Percentiles rank a stretch among this genome's conserved stretches.
These are phyloP conservation scores for Aphidoletes aphidimyza DNA, from an alignment of 2,888 invertebrate genomes.

Conservation along the genomic window DNA sequence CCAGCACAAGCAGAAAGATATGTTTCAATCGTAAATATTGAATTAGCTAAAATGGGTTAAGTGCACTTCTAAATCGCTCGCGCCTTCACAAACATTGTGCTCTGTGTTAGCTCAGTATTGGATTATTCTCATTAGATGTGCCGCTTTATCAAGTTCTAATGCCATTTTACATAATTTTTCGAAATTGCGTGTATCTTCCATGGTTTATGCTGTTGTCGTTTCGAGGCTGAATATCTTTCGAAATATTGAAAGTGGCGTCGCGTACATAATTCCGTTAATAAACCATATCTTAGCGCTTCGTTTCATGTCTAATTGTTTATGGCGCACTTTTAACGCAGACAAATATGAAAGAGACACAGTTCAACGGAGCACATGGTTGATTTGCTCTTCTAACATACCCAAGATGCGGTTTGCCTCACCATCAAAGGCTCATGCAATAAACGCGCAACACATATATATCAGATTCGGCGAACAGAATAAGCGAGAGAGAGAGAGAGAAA, in stretches of 20 bases:
- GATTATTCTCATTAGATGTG: slow-evolving; percentile 49
- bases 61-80: slow-evolving; percentile 33
- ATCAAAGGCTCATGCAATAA: slow-evolving; percentile 26
- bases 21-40: slow-evolving; percentile 48
- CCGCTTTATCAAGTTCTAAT: slow-evolving; percentile 37
- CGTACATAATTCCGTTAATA: slow-evolving; percentile 35
- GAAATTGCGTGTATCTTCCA: background rate
- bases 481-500: background rate
- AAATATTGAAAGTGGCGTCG: background rate
- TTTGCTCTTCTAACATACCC: background rate
- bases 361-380: background rate
- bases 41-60: slow-evolving; percentile 49
- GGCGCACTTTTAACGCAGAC: background rate
- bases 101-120: background rate
- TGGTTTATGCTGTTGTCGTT: too few relatives aligned
- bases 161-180: slow-evolving; percentile 39
- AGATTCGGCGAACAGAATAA: too few relatives aligned
- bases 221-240: background rate
- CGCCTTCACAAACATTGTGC: background rate
- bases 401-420: slow-evolving; percentile 5
- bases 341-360: background rate
- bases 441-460: too few relatives aligned
- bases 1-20: too few relatives aligned
- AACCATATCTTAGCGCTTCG: background rate
- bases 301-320: slow-evolving; percentile 3